Conservation (phyloP, 2,888 invertebrate genomes). For the Morpho helenor region DNA sequence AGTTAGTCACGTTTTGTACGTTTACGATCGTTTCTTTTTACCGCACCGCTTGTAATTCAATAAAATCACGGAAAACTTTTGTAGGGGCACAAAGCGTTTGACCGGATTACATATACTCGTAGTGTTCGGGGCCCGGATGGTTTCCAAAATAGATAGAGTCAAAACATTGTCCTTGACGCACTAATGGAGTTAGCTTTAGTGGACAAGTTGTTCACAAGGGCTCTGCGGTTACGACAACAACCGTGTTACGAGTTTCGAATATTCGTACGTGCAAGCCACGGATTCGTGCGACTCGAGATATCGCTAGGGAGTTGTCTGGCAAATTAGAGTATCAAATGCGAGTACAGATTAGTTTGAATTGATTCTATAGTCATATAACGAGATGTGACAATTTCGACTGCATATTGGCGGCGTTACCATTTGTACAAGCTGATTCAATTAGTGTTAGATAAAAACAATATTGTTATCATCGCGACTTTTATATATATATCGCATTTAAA, state of each 20-base stretch:
- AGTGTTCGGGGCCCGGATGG: conserved; percentile 25
- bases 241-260: conserved; percentile 34
- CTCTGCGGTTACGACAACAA: conserved; percentile 40
- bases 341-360: conserved; percentile 9
- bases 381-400: too few species aligned
- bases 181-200: conserved; percentile 60
- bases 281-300: conserved; percentile 18
- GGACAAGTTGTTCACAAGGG: conserved; percentile 48
- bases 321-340: conserved; percentile 21
- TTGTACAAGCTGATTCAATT: too few species aligned
- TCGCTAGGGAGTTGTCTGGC: conserved; percentile 19
- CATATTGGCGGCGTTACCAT: too few species aligned
- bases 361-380: neutral
- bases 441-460: too few species aligned
- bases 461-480: too few species aligned
- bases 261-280: conserved; percentile 14
- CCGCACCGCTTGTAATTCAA: conserved; percentile 35
- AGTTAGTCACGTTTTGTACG: neutral
- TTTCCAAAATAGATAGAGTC: conserved; percentile 51
- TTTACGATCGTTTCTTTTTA: too few species aligned
- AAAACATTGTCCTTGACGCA: conserved; percentile 52
- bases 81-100: conserved; percentile 47
- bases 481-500: too few species aligned
- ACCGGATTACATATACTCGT: conserved; percentile 39
- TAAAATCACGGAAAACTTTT: conserved; percentile 40